Conservation (phyloP, 2,888 invertebrate species). For the Heliconius cydno region DNA sequence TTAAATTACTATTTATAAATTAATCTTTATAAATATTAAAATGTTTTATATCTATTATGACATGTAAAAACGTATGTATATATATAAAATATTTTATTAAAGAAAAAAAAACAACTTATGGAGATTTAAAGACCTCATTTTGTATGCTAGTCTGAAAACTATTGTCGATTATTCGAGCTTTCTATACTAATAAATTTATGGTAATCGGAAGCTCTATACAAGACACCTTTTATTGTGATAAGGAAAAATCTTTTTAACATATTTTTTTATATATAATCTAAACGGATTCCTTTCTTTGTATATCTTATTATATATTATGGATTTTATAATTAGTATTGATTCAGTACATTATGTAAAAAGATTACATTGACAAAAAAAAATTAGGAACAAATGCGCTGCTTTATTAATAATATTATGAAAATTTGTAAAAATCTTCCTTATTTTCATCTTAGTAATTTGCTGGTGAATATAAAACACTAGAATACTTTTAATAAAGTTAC, state of each 20-base stretch:
- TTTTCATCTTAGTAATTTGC: neutral
- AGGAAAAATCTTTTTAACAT: neutral
- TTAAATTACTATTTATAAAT: neutral
- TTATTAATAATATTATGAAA: neutral
- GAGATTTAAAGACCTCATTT: neutral
- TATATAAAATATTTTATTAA: no score
- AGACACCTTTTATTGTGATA: neutral
- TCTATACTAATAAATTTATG: constrained; percentile 9
- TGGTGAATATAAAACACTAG: neutral
- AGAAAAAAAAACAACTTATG: neutral
- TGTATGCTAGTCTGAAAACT: neutral
- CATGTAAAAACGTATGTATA: no score
- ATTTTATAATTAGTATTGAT: neutral
- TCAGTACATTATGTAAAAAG: neutral
- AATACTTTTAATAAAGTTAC: neutral
- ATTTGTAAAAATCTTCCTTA: neutral
- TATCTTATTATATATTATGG: neutral
- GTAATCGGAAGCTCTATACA: neutral
- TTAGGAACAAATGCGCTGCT: neutral
- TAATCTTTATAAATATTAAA: neutral
- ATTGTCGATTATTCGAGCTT: neutral
- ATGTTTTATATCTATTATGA: neutral
- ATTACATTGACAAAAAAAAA: neutral
- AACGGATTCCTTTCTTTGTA: neutral
- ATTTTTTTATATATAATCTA: neutral